These are phyloP conservation scores for Hybognathus amarus DNA, from an alignment of 2,797 vertebrate genomes.

Conservation along the genomic window DNA sequence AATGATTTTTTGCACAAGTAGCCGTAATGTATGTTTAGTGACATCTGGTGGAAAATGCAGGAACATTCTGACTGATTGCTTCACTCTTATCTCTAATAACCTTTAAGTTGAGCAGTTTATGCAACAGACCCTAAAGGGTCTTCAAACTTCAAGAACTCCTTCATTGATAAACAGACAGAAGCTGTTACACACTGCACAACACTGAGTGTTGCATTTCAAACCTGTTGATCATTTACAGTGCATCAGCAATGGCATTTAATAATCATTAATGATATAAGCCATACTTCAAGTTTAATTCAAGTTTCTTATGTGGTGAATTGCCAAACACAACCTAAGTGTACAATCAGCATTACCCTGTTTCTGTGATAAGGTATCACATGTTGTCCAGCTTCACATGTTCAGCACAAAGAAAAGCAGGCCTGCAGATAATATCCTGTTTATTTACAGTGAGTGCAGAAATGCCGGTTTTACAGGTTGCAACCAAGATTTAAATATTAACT, in stretches of 20 bases:
- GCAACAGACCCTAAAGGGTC: background rate
- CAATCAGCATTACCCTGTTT: background rate
- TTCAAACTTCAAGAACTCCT: background rate
- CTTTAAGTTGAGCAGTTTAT: background rate
- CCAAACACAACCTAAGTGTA: background rate
- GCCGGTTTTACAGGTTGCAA: background rate
- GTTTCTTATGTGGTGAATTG: background rate
- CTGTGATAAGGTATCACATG: background rate
- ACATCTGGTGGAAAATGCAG: conserved; percentile 36
- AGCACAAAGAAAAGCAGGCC: background rate
- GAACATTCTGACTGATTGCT: background rate
- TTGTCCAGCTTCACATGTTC: background rate
- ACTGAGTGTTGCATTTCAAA: too few species aligned
- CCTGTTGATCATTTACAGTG: background rate
- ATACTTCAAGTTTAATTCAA: background rate
- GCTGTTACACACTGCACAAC: background rate
- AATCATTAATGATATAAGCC: background rate
- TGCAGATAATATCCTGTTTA: background rate
- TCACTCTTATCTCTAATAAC: too few species aligned
- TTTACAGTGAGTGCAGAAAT: background rate
- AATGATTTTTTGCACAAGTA: background rate
- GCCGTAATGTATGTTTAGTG: conserved; percentile 21
- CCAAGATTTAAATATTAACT: background rate
- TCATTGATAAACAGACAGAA: background rate
- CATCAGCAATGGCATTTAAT: background rate